Evolutionary conservation across 2,113 vertebrate genomes (phyloP), one percentile per base, ranked within the genome.

Genomic region (Gymnogyps californianus): DNA sequence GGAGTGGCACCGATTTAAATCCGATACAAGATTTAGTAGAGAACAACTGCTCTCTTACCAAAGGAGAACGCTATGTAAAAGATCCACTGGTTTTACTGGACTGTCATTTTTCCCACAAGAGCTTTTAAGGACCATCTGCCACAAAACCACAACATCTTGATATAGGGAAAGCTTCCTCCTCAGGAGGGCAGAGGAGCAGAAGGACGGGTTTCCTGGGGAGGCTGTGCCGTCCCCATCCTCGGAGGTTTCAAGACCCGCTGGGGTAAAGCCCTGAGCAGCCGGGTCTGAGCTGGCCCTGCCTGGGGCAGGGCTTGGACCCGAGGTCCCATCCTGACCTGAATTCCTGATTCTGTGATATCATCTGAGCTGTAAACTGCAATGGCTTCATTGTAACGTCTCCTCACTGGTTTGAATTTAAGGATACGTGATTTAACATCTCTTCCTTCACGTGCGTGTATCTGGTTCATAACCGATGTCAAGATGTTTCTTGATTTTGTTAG

Each of bases 241-340:
- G 0, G 8, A 44, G 47, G 7, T 32, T 59, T 32, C 58, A 26
- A 7, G 38, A 28, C 17, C 19, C 1, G 1, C 1, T 4, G 22
- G 31, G 15, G 4, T 1, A 29, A 82, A 67, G 40, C 17, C 40
- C 55, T 1, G 13, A 44, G 70, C n/a, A 69, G 46, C 17, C 0
- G 2, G n/a, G 26, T 21, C 74, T 38, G 51, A 28, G 32, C 52
- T 18, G 11, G 29, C 18, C 31, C 71, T 19, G 19, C 18, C n/a
- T 8, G 42, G 65, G 34, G 31, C 34, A 32, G 26, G 42, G 52
- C 13, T 20, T 49, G 34, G 46, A 74, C 26, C 10, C 1, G 1
- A 78, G 34, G 59, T 34, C 40, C 18, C 31, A 24, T 34, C 49
- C 44, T 20, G 47, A 61, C 28, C 59, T 16, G 38, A 9, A 42